Conservation (phyloP, 1,140 invertebrate species). For the Magallana angulata region DNA sequence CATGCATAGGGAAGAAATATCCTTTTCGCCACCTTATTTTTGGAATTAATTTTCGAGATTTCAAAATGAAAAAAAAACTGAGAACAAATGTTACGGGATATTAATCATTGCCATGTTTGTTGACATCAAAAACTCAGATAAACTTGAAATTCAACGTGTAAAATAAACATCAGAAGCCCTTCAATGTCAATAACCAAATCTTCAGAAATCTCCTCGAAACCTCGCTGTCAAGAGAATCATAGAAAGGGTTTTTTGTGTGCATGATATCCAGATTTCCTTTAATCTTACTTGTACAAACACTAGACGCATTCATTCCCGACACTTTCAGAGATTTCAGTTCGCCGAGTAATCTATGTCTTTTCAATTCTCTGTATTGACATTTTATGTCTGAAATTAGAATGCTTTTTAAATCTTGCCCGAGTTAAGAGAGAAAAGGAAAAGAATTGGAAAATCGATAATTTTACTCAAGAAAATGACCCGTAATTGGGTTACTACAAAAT, state of each 20-base stretch:
- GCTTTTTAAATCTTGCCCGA: background rate
- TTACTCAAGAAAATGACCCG: background rate
- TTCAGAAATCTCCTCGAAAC: background rate
- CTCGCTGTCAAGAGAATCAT: background rate
- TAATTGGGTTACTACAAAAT: background rate
- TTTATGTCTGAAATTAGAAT: background rate
- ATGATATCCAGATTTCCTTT: background rate
- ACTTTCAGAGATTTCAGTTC: background rate
- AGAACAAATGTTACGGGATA: background rate
- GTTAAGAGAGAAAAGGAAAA: background rate
- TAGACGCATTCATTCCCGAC: background rate
- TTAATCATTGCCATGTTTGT: background rate
- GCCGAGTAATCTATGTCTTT: slow-evolving; percentile 7
- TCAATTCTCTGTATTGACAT: slow-evolving; percentile 3
- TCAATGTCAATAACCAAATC: background rate
- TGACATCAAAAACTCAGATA: slow-evolving; percentile 10
- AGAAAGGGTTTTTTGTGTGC: background rate
- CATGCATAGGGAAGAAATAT: background rate
- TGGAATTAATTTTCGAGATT: background rate
- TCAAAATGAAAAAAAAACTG: background rate
- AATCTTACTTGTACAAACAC: slow-evolving; percentile 21
- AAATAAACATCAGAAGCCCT: background rate
- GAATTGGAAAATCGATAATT: background rate
- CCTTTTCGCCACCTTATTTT: background rate
- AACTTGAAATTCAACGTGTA: background rate